Evolutionary conservation across 1,140 invertebrate species (phyloP).

Genomic region (Ceratina australensis): DNA sequence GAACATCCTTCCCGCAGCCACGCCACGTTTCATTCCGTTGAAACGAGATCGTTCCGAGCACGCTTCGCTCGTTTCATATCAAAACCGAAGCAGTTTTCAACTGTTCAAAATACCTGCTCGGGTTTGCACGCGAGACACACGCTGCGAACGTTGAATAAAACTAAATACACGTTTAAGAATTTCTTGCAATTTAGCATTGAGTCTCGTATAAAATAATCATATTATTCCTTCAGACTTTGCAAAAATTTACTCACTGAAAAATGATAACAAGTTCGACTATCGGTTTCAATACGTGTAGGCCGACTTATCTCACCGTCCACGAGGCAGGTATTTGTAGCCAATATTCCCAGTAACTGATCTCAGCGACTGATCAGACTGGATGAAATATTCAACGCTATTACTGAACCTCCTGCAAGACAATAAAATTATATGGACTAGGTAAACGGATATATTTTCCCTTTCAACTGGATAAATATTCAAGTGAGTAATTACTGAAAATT

Average conservation of each 20-base stretch:
- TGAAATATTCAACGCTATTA: too few species aligned
- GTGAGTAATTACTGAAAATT: too few species aligned
- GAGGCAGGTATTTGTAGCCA: not conserved
- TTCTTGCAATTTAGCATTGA: too few species aligned
- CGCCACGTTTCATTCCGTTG: not conserved
- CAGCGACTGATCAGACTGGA: not conserved
- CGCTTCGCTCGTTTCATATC: not conserved
- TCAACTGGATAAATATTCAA: not conserved
- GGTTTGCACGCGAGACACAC: too few species aligned
- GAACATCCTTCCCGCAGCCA: slow-evolving; percentile 14
- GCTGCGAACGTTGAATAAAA: too few species aligned
- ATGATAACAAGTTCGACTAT: not conserved
- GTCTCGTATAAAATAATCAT: too few species aligned
- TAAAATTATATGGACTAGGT: not conserved
- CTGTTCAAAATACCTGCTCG: too few species aligned
- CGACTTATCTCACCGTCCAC: not conserved
- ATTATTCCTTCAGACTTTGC: too few species aligned
- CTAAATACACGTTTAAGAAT: too few species aligned
- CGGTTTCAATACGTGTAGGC: too few species aligned
- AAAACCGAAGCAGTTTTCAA: not conserved
- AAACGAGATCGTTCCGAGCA: not conserved
- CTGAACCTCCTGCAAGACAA: too few species aligned
- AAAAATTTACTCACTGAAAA: not conserved
- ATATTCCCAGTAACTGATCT: not conserved
- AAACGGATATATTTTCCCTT: not conserved